These are phyloP conservation scores for Brachyptera risi DNA, from an alignment of 2,888 invertebrate species.

Conservation along the genomic window DNA sequence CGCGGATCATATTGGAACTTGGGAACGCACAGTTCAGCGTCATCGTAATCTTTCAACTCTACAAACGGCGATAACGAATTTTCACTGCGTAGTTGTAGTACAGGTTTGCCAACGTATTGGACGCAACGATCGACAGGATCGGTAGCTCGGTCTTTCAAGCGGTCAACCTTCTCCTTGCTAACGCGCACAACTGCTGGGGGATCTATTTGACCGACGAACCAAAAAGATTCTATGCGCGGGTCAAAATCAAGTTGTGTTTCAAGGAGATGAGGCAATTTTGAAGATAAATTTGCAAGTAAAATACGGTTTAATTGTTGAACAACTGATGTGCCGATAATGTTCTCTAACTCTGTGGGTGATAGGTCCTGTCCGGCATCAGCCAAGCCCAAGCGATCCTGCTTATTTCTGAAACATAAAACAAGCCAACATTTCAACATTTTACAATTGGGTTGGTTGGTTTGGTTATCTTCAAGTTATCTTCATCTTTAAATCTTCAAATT, in stretches of 20 bases:
- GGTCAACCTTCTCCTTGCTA: constrained; percentile 3
- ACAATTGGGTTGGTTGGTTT: no score
- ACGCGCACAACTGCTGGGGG: constrained; percentile 48
- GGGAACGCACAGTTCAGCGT: constrained; percentile 55
- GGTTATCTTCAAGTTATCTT: constrained; percentile 24
- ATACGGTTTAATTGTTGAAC: constrained; percentile 66
- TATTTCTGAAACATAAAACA: constrained; percentile 42
- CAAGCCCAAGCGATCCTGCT: constrained; percentile 39
- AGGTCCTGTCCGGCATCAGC: constrained; percentile 33
- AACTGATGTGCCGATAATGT: constrained; percentile 49
- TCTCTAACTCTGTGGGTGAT: neutral
- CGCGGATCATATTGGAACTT: constrained; percentile 58
- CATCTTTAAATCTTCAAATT: no score
- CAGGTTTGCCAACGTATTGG: constrained; percentile 66
- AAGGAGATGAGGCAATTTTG: constrained; percentile 57
- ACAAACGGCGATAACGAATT: constrained; percentile 63
- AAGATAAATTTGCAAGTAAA: constrained; percentile 56
- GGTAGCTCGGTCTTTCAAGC: constrained; percentile 39
- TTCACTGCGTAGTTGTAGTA: constrained; percentile 63
- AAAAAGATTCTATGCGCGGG: constrained; percentile 80
- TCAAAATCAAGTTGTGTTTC: constrained; percentile 62
- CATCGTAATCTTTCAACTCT: constrained; percentile 52
- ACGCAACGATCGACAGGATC: constrained; percentile 61
- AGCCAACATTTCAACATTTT: no score
- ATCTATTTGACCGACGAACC: constrained; percentile 73